These are phyloP conservation scores for Myrmecobius fasciatus DNA, from an alignment of 2,113 vertebrate species.

Conservation along the genomic window DNA sequence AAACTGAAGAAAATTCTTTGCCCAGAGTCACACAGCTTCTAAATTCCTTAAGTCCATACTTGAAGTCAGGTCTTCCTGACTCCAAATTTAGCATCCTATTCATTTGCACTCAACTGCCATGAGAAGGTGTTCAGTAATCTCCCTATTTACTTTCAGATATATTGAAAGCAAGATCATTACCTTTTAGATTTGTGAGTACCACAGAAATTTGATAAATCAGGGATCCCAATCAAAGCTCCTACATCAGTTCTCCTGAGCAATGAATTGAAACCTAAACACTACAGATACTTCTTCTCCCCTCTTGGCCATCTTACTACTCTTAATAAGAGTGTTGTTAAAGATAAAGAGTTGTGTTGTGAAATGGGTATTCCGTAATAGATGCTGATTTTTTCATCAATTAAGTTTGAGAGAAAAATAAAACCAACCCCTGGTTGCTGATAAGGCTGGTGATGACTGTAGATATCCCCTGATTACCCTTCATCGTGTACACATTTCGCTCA, in stretches of 20 bases:
- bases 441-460: not conserved
- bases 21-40: not conserved
- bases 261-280: not conserved
- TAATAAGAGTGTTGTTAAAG: not conserved
- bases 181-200: not conserved
- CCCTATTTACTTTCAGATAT: not conserved
- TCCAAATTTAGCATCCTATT: not conserved
- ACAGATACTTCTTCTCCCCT: not conserved
- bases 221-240: not conserved
- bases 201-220: not conserved
- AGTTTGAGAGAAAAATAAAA: not conserved
- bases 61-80: not conserved
- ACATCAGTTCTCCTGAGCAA: no score
- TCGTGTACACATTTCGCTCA: not conserved
- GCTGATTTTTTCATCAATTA: not conserved
- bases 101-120: not conserved
- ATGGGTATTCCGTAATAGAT: not conserved
- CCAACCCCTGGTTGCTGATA: not conserved
- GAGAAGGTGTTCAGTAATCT: not conserved
- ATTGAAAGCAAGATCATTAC: not conserved
- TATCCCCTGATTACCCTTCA: not conserved
- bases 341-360: not conserved
- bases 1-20: not conserved
- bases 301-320: not conserved
- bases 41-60: not conserved